Base-by-base conservation (phyloP, 2,888 invertebrate species). In the Sphaerophoria taeniata region DNA sequence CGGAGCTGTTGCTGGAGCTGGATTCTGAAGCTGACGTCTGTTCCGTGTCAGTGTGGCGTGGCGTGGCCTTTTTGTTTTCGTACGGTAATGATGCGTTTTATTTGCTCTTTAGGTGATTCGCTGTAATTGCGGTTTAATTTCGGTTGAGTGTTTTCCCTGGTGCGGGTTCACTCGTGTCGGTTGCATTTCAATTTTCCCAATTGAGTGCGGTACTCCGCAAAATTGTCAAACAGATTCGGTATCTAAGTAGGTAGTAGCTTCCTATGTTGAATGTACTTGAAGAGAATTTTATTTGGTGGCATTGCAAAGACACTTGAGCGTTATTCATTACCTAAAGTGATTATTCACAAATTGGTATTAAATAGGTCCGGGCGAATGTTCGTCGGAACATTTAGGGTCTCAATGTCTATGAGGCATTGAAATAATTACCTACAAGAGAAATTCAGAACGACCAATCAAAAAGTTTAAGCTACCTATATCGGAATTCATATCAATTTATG, bases 101-200 rank as follows among this genome's bases (percentile, higher is more conserved):
- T 81, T 85, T 85, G 81, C 85, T 81, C 76, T 85, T 85, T 85
- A 81, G 76, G 81, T 85, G 85, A 77, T 81, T 81, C 77, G 77
- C 73, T 85, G 81, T 85, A 85, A 81, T 85, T 81, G 85, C 53
- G 85, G 85, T 85, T 85, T 85, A 85, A 85, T 85, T 85, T 85
- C 53, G 81, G 81, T 72, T 58, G 72, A 85, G 85, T 85, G 81
- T 53, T 76, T 76, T 75, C 70, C 49, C 53, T 76, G 72, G 63
- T 61, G 49, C 69, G 31, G 51, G 60, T 74, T 53, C 16, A 58
- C 56, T 70, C 53, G 67, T 61, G 76, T 82, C 72, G 81, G 81
- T 82, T 81, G 81, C 81, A 82, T 77, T 76, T 82, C 81, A 81
- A 81, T 81, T 81, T 71, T 24, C 56, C 71, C 80, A 65, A 75